These are phyloP conservation scores for Bellardia bayeri DNA, from an alignment of 2,888 invertebrate species.

Conservation along the genomic window DNA sequence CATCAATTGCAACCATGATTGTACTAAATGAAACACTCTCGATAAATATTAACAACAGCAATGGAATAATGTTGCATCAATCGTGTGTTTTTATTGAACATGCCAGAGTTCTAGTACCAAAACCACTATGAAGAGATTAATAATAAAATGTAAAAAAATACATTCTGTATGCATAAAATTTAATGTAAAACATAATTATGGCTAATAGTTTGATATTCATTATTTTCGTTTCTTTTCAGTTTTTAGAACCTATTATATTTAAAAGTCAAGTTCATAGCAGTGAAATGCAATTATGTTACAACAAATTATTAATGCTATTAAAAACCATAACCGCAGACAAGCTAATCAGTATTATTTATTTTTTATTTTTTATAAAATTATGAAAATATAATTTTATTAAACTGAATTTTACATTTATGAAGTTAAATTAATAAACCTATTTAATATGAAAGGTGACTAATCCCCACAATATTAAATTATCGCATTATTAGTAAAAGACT, in stretches of 20 bases:
- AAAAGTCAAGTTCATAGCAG: neutral
- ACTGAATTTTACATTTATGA: neutral
- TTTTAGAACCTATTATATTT: neutral
- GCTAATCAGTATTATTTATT: neutral
- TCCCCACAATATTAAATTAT: too few species aligned
- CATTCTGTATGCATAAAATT: neutral
- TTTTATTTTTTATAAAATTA: neutral
- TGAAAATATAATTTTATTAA: neutral
- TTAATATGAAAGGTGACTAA: too few species aligned
- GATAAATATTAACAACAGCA: neutral
- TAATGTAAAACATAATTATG: neutral
- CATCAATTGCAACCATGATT: neutral
- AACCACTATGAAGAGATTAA: neutral
- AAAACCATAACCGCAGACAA: constrained; percentile 22
- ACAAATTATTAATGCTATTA: constrained; percentile 21
- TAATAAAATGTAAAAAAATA: neutral
- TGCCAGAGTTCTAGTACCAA: neutral
- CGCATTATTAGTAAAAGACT: too few species aligned
- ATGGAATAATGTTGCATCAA: neutral
- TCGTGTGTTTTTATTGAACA: too few species aligned
- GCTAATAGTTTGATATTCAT: neutral
- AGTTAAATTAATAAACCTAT: too few species aligned
- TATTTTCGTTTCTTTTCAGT: neutral
- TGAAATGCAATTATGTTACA: neutral
- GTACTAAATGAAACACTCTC: neutral